These are phyloP conservation scores for Leptopilina syphax DNA, from an alignment of 2,888 invertebrate species.

Conservation along the genomic window DNA sequence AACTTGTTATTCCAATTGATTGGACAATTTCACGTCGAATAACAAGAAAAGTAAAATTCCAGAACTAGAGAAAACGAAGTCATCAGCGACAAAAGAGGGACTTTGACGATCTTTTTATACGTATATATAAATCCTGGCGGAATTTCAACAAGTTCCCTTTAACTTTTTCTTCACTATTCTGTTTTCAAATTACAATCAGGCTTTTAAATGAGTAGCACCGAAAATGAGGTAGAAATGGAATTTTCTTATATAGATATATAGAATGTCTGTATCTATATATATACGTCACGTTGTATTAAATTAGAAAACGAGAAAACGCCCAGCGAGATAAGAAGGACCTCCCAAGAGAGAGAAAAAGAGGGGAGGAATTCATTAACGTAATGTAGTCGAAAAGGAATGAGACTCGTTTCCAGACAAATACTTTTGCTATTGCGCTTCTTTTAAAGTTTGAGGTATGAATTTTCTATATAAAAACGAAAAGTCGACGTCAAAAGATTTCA, in stretches of 20 bases:
- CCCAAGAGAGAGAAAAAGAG: conserved; percentile 15
- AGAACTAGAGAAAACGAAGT: neutral
- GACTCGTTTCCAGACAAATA: conserved; percentile 9
- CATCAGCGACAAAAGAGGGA: neutral
- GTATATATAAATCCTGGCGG: neutral
- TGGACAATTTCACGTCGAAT: neutral
- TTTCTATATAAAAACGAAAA: neutral
- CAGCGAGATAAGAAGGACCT: neutral
- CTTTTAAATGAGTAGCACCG: conserved; percentile 10
- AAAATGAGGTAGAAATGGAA: conserved; percentile 6
- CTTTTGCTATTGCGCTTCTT: neutral
- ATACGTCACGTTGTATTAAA: conserved; percentile 45
- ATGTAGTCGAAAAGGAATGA: conserved; percentile 34
- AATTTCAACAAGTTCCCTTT: conserved; percentile 27
- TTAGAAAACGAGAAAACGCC: conserved; percentile 48
- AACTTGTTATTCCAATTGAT: conserved; percentile 8
- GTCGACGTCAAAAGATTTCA: neutral
- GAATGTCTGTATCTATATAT: neutral
- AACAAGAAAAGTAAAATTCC: neutral
- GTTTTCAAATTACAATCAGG: conserved; percentile 25
- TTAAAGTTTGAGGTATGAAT: conserved; percentile 6
- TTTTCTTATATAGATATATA: neutral
- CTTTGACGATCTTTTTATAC: neutral
- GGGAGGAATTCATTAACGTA: conserved; percentile 46
- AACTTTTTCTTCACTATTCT: conserved; percentile 22